Evolutionary conservation across 1,140 invertebrate genomes (phyloP).

Genomic region (Drosophila sucinea): DNA sequence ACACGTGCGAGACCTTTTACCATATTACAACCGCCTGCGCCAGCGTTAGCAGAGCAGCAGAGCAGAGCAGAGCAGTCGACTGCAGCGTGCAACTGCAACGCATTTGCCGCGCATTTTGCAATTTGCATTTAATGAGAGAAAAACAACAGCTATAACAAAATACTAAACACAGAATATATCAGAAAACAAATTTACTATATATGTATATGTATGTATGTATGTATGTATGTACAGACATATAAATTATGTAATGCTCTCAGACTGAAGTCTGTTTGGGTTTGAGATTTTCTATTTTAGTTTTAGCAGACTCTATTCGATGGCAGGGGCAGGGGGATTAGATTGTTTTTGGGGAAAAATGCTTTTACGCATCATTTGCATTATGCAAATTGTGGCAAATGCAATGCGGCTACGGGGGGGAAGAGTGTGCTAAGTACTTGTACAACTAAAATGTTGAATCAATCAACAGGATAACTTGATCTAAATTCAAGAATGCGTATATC

Average conservation of each 20-base stretch:
- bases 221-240: background rate
- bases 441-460: too few relatives aligned
- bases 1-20: slow-evolving; percentile 74
- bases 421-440: background rate
- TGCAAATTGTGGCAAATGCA: slow-evolving; percentile 33
- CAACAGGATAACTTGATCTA: too few relatives aligned
- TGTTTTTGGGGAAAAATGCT: slow-evolving; percentile 3
- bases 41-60: slow-evolving; percentile 19
- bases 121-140: slow-evolving; percentile 43
- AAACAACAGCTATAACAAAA: slow-evolving; percentile 11
- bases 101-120: slow-evolving; percentile 58
- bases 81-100: slow-evolving; percentile 29
- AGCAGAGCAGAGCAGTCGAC: background rate
- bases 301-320: background rate
- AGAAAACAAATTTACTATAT: background rate
- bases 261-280: slow-evolving; percentile 1
- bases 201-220: background rate
- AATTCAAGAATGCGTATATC: too few relatives aligned
- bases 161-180: slow-evolving; percentile 1
- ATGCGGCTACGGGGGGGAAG: background rate
- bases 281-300: slow-evolving; percentile 9
- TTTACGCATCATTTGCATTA: slow-evolving; percentile 50
- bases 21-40: slow-evolving; percentile 38
- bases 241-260: slow-evolving; percentile 22
- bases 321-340: background rate